These are phyloP conservation scores for Centropyge bicolor DNA, from an alignment of 2,797 vertebrate genomes.

Conservation along the genomic window DNA sequence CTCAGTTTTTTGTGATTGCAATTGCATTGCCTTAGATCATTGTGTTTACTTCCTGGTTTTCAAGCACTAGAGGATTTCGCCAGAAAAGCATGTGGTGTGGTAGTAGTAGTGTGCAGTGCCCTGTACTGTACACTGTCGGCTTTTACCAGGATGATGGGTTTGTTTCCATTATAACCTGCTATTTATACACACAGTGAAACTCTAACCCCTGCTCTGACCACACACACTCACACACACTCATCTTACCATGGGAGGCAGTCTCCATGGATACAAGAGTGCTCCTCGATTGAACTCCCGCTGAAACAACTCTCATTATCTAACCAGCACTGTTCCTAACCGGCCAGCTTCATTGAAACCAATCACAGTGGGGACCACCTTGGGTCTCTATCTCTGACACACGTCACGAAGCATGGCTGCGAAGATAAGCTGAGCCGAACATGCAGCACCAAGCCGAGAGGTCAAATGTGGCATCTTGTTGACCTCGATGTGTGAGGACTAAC, in stretches of 20 bases:
- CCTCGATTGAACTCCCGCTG: slow-evolving; percentile 48
- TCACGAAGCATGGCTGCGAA: background rate
- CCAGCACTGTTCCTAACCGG: slow-evolving; percentile 44
- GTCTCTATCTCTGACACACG: slow-evolving; percentile 25
- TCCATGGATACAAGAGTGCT: slow-evolving; percentile 75
- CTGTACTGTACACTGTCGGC: slow-evolving; percentile 22
- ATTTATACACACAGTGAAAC: slow-evolving; percentile 71
- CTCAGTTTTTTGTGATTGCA: background rate
- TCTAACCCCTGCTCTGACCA: slow-evolving; percentile 57
- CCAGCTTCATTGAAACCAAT: slow-evolving; percentile 45
- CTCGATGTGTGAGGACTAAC: slow-evolving; percentile 43
- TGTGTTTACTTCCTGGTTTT: background rate
- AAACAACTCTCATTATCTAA: slow-evolving; percentile 49
- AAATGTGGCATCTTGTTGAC: slow-evolving; percentile 57
- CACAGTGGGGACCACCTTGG: slow-evolving; percentile 13
- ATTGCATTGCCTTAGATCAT: background rate
- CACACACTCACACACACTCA: slow-evolving; percentile 46
- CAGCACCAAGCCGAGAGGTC: slow-evolving; percentile 35
- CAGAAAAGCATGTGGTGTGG: slow-evolving; percentile 10
- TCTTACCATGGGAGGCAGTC: slow-evolving; percentile 65
- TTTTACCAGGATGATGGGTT: slow-evolving; percentile 45
- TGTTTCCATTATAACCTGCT: slow-evolving; percentile 68
- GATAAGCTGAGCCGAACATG: slow-evolving; percentile 41
- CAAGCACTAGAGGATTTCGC: no score
- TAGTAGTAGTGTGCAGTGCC: slow-evolving; percentile 13